These are phyloP conservation scores for Anarhynchus alexandrinus DNA, from an alignment of 2,113 vertebrate genomes.

Conservation along the genomic window DNA sequence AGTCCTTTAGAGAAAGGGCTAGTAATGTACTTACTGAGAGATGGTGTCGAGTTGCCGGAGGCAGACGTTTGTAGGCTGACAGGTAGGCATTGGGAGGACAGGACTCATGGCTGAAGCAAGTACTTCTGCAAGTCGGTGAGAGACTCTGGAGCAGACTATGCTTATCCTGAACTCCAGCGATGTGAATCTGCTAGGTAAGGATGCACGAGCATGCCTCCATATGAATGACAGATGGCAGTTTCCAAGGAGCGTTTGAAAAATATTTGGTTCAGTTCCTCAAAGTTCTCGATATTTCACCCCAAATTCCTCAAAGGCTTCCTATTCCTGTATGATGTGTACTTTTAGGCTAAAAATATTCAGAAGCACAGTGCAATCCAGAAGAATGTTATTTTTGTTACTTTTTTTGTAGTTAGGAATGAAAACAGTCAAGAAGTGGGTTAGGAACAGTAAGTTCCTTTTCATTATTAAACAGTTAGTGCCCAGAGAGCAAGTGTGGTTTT, in stretches of 20 bases:
- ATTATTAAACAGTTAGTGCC: neutral
- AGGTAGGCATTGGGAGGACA: rapidly evolving
- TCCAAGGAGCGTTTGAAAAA: neutral
- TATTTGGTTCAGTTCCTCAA: neutral
- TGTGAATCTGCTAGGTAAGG: neutral
- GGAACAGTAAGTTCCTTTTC: neutral
- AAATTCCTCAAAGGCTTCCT: neutral
- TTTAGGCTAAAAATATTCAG: neutral
- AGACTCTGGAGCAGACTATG: neutral
- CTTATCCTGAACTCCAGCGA: neutral
- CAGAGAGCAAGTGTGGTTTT: neutral
- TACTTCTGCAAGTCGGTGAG: neutral
- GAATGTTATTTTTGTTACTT: neutral
- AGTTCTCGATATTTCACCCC: neutral
- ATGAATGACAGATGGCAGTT: neutral
- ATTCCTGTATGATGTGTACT: neutral
- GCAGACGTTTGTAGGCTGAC: neutral
- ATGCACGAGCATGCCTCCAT: rapidly evolving
- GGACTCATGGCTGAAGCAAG: neutral
- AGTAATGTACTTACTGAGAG: neutral
- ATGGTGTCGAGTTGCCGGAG: neutral
- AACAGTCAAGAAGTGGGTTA: neutral
- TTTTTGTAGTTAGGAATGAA: neutral
- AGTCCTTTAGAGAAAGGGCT: neutral
- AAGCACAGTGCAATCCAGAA: neutral